These are phyloP conservation scores for Danio jaintianensis DNA, from an alignment of 2,797 vertebrate genomes.

Conservation along the genomic window DNA sequence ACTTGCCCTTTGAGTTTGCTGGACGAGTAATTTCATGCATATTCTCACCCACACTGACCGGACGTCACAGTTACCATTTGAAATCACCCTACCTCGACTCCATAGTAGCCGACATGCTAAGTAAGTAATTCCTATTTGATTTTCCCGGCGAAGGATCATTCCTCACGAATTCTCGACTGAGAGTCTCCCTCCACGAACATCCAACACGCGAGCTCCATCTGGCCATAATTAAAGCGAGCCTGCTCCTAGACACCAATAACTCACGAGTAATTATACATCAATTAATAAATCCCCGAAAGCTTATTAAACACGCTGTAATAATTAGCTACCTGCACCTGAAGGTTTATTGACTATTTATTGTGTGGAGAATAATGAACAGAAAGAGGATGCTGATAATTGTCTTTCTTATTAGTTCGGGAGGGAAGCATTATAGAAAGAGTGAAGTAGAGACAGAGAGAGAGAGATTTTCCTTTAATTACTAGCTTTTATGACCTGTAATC, in stretches of 20 bases:
- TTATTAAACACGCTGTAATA: conserved; percentile 63
- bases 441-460: background rate
- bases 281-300: conserved; percentile 68
- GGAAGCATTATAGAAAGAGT: conserved; percentile 30
- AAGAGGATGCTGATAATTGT: conserved; percentile 49
- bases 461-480: conserved; percentile 33
- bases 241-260: conserved; percentile 64
- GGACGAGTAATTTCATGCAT: conserved; percentile 4
- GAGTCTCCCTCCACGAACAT: conserved; percentile 59
- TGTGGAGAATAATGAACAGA: conserved; percentile 56
- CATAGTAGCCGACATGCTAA: conserved; percentile 15
- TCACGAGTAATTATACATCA: conserved; percentile 66
- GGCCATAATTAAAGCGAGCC: conserved; percentile 63
- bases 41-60: conserved; percentile 7
- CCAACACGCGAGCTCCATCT: conserved; percentile 63
- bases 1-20: background rate
- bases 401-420: conserved; percentile 35
- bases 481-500: conserved; percentile 38
- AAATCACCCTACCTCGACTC: conserved; percentile 27
- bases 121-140: conserved; percentile 52
- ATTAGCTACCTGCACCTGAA: conserved; percentile 58
- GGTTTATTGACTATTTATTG: conserved; percentile 60
- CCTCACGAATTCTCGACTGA: conserved; percentile 45
- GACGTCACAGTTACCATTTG: conserved; percentile 21
- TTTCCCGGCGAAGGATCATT: conserved; percentile 49